phyloP scores from a whole-genome alignment of 2,797 vertebrate genomes.

The Chloroceryle amazona region DNA sequence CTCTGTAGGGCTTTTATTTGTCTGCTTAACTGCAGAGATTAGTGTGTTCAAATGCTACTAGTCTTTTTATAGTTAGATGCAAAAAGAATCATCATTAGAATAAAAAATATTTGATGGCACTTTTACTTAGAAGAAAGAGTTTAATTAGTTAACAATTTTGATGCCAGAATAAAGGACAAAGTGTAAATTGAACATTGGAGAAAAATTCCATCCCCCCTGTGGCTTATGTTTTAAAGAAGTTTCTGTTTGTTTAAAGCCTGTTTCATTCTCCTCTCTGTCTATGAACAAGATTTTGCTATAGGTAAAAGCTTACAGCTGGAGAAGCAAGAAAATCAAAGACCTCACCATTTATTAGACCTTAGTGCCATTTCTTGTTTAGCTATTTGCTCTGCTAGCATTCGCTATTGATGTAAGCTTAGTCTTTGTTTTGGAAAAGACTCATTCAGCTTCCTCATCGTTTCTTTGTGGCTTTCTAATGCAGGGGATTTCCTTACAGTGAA shows the following conservation, averaged over 20 bases:
- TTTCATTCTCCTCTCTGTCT: conserved; percentile 28
- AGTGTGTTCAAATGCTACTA: not conserved
- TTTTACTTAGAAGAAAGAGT: not conserved
- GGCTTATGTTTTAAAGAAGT: conserved; percentile 22
- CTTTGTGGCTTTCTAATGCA: not conserved
- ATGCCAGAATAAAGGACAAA: conserved; percentile 24
- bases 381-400: not conserved
- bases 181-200: not conserved
- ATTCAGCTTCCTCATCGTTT: not conserved
- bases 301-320: conserved; percentile 24
- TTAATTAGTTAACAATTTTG: conserved; percentile 3
- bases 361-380: conserved; percentile 3
- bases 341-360: not conserved
- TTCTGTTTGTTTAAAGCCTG: conserved; percentile 18
- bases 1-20: not conserved
- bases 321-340: conserved; percentile 45
- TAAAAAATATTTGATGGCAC: not conserved
- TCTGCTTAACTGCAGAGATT: conserved; percentile 11
- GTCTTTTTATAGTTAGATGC: not conserved
- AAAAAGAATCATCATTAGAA: not conserved
- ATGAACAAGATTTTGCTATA: not conserved
- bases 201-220: not conserved
- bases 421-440: not conserved
- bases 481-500: not conserved
- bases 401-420: not conserved